These are phyloP conservation scores for Rutpela maculata DNA, from an alignment of 2,888 invertebrate species.

Conservation along the genomic window DNA sequence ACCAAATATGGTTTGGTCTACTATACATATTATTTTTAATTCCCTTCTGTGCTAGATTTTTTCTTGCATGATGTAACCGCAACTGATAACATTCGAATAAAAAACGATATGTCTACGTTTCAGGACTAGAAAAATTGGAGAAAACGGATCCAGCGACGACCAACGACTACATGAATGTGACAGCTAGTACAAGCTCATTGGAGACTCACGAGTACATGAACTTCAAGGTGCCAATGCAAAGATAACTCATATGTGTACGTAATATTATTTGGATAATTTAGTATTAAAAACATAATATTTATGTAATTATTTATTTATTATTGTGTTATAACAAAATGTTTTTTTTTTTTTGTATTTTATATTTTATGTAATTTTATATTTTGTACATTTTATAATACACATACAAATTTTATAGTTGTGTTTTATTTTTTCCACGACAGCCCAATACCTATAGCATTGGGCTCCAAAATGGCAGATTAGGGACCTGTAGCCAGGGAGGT, in stretches of 20 bases:
- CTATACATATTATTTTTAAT: too few species aligned
- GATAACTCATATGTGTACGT: constrained; percentile 46
- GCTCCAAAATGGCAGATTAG: too few species aligned
- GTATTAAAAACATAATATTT: constrained; percentile 56
- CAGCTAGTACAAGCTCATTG: constrained; percentile 41
- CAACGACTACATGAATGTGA: constrained; percentile 65
- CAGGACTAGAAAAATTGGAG: constrained; percentile 50
- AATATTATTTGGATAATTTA: constrained; percentile 46
- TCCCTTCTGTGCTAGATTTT: too few species aligned
- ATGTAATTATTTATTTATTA: constrained; percentile 61
- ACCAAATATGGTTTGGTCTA: too few species aligned
- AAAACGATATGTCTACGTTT: constrained; percentile 17
- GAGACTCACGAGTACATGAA: constrained; percentile 68
- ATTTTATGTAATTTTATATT: constrained; percentile 63
- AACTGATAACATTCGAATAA: neutral
- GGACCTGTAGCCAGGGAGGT: too few species aligned
- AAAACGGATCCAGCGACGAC: constrained; percentile 43
- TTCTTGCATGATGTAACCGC: too few species aligned
- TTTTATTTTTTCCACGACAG: constrained; percentile 8
- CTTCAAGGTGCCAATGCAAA: constrained; percentile 62
- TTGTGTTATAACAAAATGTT: constrained; percentile 55
- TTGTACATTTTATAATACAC: constrained; percentile 60
- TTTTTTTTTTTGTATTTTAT: constrained; percentile 58
- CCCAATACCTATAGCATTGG: too few species aligned
- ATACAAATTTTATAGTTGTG: constrained; percentile 19